Percentiles rank a stretch among this genome's conserved stretches.
Evolutionary conservation across 2,113 vertebrate genomes (phyloP).

Genomic region (Acanthisitta chloris): DNA sequence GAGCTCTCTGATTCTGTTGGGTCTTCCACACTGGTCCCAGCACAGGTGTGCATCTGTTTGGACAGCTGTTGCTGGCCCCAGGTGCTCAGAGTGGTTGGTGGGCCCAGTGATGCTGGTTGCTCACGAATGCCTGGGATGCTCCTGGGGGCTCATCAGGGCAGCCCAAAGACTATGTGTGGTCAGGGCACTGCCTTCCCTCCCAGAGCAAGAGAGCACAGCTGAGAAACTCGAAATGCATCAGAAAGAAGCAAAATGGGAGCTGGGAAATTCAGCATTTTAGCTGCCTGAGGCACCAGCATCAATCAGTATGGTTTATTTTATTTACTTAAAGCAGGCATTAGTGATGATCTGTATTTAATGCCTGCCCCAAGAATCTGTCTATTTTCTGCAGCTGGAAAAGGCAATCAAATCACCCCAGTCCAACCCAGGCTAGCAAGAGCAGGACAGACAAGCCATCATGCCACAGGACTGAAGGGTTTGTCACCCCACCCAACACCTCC

Average conservation of each 20-base stretch:
- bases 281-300: fast-evolving
- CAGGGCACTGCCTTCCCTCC: background rate
- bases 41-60: background rate
- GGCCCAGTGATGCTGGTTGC: background rate
- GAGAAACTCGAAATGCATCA: background rate
- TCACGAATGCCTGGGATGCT: background rate
- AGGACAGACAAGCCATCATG: background rate
- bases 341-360: background rate
- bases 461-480: background rate
- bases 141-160: background rate
- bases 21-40: background rate
- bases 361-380: background rate
- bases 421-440: background rate
- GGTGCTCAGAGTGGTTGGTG: background rate
- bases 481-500: background rate
- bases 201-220: background rate
- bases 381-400: background rate
- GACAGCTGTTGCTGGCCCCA: background rate
- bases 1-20: background rate
- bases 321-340: background rate
- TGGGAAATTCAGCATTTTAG: background rate
- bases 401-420: background rate
- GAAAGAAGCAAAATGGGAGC: background rate
- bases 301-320: background rate
- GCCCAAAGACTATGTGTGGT: background rate